Evolutionary conservation across 2,113 vertebrate species (phyloP), one percentile per base, ranked within the genome.

Genomic region (Ceyx margarethae): DNA sequence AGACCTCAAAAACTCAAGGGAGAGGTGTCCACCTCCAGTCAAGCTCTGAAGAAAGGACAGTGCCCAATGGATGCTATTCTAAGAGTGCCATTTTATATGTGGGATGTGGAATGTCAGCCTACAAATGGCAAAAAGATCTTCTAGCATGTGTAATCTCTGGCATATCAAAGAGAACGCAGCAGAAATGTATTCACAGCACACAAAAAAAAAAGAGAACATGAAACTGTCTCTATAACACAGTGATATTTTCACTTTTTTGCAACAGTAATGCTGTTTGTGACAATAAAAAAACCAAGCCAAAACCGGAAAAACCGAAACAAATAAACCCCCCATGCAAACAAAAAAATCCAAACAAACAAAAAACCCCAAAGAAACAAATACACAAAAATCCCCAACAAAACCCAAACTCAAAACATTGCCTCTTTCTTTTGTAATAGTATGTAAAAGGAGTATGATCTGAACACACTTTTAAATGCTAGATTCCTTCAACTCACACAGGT

Each of bases 401-500:
- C 7, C 10, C 37, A 37, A 37, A 37, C 37, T 37, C 13, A 37
- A 46, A 17, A 5, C 5, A 9, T 61, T 57, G 8, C 45, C 22
- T 66, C 16, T 64, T 35, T 21, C 5, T 73, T 7, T 48, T 66
- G 4, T 31, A 58, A 53, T 15, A 72, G 5, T 46, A 25, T 22
- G 29, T 15, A n/a, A n/a, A 80, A 82, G 10, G 3, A 65, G 1
- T 43, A 13, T 46, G 25, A 51, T 26, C 25, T 43, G 40, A 79
- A 69, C 9, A 35, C 0, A 35, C 3, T n/a, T 85, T 53, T 60
- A 48, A 51, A 64, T 56, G 17, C 26, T 56, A 29, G 7, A 26
- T 8, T 76, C 4, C 25, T 82, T 81, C 54, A 66, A 50, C 14
- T 86, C 8, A 9, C 0, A 0, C 5, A 23, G 2, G 68, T 92